These are phyloP conservation scores for Cepphus grylle DNA, from an alignment of 2,113 vertebrate species.

Conservation along the genomic window DNA sequence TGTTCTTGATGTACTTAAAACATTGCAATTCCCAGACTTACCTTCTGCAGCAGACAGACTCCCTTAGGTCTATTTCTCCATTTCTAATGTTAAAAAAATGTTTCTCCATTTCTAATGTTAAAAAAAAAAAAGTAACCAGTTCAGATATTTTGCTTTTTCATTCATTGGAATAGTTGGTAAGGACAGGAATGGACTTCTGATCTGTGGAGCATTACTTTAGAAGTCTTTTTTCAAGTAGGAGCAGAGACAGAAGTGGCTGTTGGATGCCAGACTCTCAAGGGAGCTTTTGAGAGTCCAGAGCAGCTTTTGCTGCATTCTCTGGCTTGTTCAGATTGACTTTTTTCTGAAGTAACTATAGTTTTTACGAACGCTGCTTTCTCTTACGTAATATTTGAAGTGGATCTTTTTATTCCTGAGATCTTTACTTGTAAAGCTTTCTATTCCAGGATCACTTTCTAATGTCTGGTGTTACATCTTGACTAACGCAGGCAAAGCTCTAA, in stretches of 20 bases:
- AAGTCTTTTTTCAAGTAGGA: not conserved
- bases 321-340: not conserved
- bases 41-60: not conserved
- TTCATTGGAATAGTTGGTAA: not conserved
- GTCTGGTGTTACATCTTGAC: not conserved
- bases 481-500: not conserved
- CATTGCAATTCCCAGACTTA: not conserved
- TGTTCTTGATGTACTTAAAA: not conserved
- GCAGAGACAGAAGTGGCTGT: not conserved
- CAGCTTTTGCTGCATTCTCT: not conserved
- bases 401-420: not conserved
- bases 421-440: not conserved
- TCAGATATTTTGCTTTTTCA: not conserved
- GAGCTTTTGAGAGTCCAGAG: not conserved
- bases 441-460: not conserved
- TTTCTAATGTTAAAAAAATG: not conserved
- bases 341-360: not conserved
- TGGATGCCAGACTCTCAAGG: not conserved
- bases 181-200: not conserved
- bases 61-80: not conserved
- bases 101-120: not conserved
- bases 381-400: not conserved
- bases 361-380: not conserved
- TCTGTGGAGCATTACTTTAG: not conserved
- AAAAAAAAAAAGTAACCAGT: not conserved